Conservation (phyloP, 2,113 vertebrate species). For the Erinaceus europaeus region DNA sequence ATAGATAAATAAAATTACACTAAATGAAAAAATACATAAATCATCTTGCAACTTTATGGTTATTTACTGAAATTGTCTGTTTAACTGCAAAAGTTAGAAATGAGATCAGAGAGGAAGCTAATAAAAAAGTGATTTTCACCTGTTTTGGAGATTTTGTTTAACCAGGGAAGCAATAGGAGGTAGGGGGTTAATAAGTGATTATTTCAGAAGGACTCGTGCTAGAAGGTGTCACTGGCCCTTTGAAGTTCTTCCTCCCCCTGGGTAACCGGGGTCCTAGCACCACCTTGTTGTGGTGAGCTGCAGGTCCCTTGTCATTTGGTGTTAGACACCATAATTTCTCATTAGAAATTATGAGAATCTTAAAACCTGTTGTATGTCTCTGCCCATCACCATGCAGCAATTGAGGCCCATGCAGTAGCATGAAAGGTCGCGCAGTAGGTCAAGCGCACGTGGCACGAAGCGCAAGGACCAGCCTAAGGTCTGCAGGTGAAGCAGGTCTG, state of each 20-base stretch:
- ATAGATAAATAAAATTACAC: constrained; percentile 20
- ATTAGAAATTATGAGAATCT: no score
- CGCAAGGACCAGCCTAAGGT: no score
- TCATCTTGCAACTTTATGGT: constrained; percentile 32
- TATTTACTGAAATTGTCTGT: neutral
- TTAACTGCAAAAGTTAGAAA: constrained; percentile 3
- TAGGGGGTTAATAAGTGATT: neutral
- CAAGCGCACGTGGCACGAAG: no score
- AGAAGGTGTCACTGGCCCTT: neutral
- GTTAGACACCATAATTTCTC: no score
- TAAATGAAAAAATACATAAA: constrained; percentile 8
- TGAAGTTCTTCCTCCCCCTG: neutral
- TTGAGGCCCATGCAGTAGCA: no score
- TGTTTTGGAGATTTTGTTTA: neutral
- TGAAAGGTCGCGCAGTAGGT: no score
- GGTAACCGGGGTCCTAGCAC: neutral
- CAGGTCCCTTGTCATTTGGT: constrained; percentile 4
- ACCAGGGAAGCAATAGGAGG: neutral
- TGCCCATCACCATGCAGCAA: neutral
- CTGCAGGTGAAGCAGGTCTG: no score
- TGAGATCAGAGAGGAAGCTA: neutral
- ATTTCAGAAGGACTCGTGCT: neutral
- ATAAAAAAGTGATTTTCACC: neutral
- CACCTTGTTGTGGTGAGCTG: neutral
- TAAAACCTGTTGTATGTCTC: neutral